Conservation (phyloP, 2,888 invertebrate genomes). For the Drymonia ruficornis region DNA sequence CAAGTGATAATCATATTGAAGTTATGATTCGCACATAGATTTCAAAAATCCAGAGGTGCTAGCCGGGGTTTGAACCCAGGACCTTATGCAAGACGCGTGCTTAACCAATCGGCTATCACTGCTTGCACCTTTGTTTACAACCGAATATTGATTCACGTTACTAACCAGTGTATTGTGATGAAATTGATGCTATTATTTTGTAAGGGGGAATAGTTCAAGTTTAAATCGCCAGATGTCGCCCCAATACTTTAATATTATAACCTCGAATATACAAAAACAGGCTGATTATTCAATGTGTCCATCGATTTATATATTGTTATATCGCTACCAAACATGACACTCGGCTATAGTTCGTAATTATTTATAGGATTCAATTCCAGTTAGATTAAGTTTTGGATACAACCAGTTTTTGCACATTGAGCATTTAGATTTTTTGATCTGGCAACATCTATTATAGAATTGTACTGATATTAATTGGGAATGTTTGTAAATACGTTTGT, state of each 20-base stretch:
- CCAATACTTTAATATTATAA: slow-evolving; percentile 11
- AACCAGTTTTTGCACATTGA: slow-evolving; percentile 11
- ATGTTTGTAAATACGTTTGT: slow-evolving; percentile 38
- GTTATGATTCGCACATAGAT: too few species aligned
- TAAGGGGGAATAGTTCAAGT: not conserved
- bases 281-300: slow-evolving; percentile 4
- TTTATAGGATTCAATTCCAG: slow-evolving; percentile 44
- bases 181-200: not conserved
- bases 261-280: slow-evolving; percentile 12
- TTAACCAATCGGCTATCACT: too few species aligned
- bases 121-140: not conserved
- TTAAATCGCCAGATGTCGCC: slow-evolving; percentile 17
- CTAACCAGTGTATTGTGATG: not conserved
- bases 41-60: too few species aligned
- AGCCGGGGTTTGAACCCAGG: too few species aligned
- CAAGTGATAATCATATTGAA: too few species aligned
- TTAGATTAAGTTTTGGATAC: slow-evolving; percentile 34
- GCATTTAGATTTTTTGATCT: slow-evolving; percentile 20
- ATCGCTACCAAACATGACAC: slow-evolving; percentile 44
- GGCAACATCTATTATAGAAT: slow-evolving; percentile 20
- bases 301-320: slow-evolving; percentile 25
- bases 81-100: too few species aligned
- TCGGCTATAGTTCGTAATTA: slow-evolving; percentile 34
- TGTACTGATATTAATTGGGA: slow-evolving; percentile 31
- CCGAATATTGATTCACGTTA: not conserved